Percentiles rank a stretch among this genome's conserved stretches.
phyloP scores from a whole-genome alignment of 2,888 invertebrate species.

The Carpatolechia fugitivella region DNA sequence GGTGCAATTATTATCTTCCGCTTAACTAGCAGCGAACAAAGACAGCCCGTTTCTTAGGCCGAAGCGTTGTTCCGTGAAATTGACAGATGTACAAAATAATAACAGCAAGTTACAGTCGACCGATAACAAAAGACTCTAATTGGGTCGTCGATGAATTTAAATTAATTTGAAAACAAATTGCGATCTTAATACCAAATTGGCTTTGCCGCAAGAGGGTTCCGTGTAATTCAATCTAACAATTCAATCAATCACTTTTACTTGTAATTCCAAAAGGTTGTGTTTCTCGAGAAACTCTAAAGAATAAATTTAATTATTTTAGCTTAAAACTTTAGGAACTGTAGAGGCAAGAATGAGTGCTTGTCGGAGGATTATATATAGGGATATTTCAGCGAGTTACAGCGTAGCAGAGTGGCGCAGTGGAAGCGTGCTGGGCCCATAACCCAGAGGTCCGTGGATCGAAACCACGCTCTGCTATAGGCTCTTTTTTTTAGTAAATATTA shows the following conservation, averaged over 20 bases:
- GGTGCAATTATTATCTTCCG: slow-evolving; percentile 65
- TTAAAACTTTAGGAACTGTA: too few relatives aligned
- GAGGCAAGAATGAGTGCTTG: too few relatives aligned
- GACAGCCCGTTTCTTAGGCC: slow-evolving; percentile 42
- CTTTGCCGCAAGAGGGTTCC: slow-evolving; percentile 4
- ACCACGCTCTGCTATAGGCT: slow-evolving; percentile 15
- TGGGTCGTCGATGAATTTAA: slow-evolving; percentile 40
- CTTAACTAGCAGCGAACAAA: slow-evolving; percentile 59
- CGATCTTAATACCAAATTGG: slow-evolving; percentile 5
- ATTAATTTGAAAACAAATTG: slow-evolving; percentile 35
- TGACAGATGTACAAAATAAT: slow-evolving; percentile 64
- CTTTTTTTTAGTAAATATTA: slow-evolving; percentile 7
- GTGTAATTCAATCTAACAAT: background rate
- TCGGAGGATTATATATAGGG: background rate
- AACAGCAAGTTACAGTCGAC: slow-evolving; percentile 50
- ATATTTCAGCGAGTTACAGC: slow-evolving; percentile 20
- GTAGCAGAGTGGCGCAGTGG: slow-evolving; percentile 88
- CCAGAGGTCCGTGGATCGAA: slow-evolving; percentile 87
- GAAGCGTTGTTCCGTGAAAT: slow-evolving; percentile 57
- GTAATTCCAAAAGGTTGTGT: slow-evolving; percentile 21
- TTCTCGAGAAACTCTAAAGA: too few relatives aligned
- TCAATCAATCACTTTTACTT: background rate
- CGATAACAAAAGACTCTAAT: slow-evolving; percentile 39
- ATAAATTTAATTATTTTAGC: too few relatives aligned
- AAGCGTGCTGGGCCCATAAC: slow-evolving; percentile 91